Evolutionary conservation across 2,113 vertebrate species (phyloP), one percentile per base, ranked within the genome.

Genomic region (Ceyx melanurus): DNA sequence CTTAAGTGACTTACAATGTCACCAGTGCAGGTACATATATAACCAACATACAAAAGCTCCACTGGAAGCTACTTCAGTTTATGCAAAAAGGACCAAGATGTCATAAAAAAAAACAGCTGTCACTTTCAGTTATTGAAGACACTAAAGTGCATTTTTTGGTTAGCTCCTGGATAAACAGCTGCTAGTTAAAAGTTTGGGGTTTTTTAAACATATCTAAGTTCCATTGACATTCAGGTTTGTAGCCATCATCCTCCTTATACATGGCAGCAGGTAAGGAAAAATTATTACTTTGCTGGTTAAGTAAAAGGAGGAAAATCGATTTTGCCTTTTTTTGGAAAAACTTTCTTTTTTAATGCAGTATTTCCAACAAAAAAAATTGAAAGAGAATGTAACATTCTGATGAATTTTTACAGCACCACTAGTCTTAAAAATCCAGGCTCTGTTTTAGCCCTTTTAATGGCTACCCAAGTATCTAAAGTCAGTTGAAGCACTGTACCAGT

Each of bases 11-110:
- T 96, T 93, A 89, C 94, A 95, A 95, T 96, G 96, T 97, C 97
- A 97, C 98, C 96, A 97, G 96, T 97, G 96, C 97, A 97, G 97
- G 96, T 97, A 97, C 96, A 97, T 97, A 94, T 93, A 96, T 97
- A 97, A 96, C 95, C 95, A 96, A 97, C 95, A 94, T 92, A 96
- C 73, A 95, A 96, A 97, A 97, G 97, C 95, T 97, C 97, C 96
- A 96, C 93, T 86, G 92, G 96, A 97, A 97, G 94, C 97, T 97
- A 97, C 95, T 97, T 97, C 85, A 89, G 82, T 96, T 97, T 93
- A 96, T 95, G 96, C 72, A 88, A 95, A 96, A 97, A 97, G 95
- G 96, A 97, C 94, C 88, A 84, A 96, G 74, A 74, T 96, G 79
- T 95, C 89, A 96, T 48, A 20, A 21, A 93, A 57, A 57, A 64